Evolutionary conservation across 2,888 invertebrate species (phyloP).

Genomic region (Cephus runcator): DNA sequence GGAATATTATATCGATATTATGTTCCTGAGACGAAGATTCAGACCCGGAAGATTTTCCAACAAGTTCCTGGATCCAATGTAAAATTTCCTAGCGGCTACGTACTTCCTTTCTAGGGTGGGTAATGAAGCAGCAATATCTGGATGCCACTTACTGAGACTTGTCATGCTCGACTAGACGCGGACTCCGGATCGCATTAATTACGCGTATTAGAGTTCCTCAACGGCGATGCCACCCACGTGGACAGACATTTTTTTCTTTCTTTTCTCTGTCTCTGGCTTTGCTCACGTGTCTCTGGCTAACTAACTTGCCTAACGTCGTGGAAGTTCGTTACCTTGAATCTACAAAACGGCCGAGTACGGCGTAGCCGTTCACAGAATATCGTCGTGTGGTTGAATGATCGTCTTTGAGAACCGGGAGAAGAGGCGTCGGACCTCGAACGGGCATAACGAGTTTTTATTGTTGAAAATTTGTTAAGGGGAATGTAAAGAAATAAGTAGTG

Average conservation of each 20-base stretch:
- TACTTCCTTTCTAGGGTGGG: constrained; percentile 26
- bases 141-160: constrained; percentile 38
- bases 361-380: not conserved
- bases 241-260: not conserved
- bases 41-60: not conserved
- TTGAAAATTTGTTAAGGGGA: constrained; percentile 50
- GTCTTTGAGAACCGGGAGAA: not conserved
- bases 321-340: not conserved
- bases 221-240: constrained; percentile 34
- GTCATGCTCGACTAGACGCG: constrained; percentile 35
- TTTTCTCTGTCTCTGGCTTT: not conserved
- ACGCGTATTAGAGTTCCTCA: constrained; percentile 41
- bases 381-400: not conserved
- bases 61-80: not conserved
- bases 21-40: not conserved
- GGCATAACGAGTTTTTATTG: constrained; percentile 42
- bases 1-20: not conserved
- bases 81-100: not conserved
- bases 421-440: constrained; percentile 19
- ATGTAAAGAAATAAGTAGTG: constrained; percentile 36
- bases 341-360: not conserved
- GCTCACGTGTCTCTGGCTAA: not conserved
- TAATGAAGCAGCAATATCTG: constrained; percentile 46
- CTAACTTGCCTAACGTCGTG: not conserved
- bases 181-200: constrained; percentile 53